These are phyloP conservation scores for Hylaea fasciaria DNA, from an alignment of 2,888 invertebrate genomes.

Conservation along the genomic window DNA sequence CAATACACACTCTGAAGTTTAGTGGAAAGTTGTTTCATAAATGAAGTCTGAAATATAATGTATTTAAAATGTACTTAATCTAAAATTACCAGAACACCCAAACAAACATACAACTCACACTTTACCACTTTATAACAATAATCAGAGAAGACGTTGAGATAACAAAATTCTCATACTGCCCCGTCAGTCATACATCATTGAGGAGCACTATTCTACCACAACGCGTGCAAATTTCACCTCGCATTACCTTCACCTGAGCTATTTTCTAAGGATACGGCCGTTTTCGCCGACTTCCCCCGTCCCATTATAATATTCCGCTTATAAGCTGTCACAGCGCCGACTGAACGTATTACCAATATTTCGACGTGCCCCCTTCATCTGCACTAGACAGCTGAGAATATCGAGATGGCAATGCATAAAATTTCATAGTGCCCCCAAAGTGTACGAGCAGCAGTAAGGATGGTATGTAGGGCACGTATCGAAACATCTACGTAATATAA, in stretches of 20 bases:
- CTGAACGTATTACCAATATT: slow-evolving; percentile 44
- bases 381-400: slow-evolving; percentile 52
- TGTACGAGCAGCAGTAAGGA: slow-evolving; percentile 15
- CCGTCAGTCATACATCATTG: no score
- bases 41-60: no score
- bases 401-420: slow-evolving; percentile 60
- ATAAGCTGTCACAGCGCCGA: slow-evolving; percentile 49
- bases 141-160: no score
- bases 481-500: neutral
- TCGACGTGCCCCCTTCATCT: slow-evolving; percentile 48
- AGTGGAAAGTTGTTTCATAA: no score
- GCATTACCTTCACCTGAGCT: slow-evolving; percentile 13
- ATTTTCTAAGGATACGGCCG: slow-evolving; percentile 21
- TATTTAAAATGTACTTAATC: no score
- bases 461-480: neutral
- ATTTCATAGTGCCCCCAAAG: slow-evolving; percentile 50
- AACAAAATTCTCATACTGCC: no score
- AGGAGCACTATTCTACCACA: neutral
- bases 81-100: no score
- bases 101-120: no score
- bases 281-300: slow-evolving; percentile 10
- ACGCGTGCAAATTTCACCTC: neutral
- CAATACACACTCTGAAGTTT: no score
- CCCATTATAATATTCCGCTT: slow-evolving; percentile 49
- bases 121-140: no score